Evolutionary conservation across 2,113 vertebrate species (phyloP), one percentile per base, ranked within the genome.

Genomic region (Anguilla rostrata): DNA sequence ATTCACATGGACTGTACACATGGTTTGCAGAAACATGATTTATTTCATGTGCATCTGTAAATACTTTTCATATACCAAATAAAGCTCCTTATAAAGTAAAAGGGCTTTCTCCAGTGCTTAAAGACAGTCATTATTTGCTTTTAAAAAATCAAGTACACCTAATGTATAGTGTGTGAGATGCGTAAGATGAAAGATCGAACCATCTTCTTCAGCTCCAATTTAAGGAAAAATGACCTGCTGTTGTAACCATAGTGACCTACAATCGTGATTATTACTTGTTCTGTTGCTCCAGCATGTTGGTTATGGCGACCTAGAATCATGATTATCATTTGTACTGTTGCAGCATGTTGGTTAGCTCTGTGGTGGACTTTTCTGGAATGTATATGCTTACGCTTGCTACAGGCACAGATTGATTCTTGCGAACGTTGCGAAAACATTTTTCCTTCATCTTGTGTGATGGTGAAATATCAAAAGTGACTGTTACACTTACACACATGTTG

Each of bases 31-130:
- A 87, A 34, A 75, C 53, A 18, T 22, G 12, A 18, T 56, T 81
- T 83, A 85, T 87, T 63, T 41, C 78, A 49, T 86, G 85, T 83
- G 86, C 85, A 88, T 87, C 86, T 92, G 90, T 91, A 91, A 88
- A 89, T 89, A 89, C 41, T 87, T 90, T 89, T 89, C 88, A 87
- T 86, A 90, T 57, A 84, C 86, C 56, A 87, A 89, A 90, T 86
- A 87, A 88, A 90, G 56, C 66, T 86, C 78, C 53, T 86, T 84
- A 60, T 46, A 78, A 83, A 39, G 39, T 4, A 18, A 2, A 79
- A 57, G 60, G 49, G n/a, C 2, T 14, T 11, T 15, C 43, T 43
- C 20, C 56, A 43, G 63, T 63, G 9, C 56, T 60, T 46, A 63
- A 71, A 40, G 4, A 41, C 8, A 18, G 26, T 43, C 43, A 15